Evolutionary conservation across 2,797 vertebrate species (phyloP), one percentile per base, ranked within the genome.

Genomic region (Australoheros facetus): DNA sequence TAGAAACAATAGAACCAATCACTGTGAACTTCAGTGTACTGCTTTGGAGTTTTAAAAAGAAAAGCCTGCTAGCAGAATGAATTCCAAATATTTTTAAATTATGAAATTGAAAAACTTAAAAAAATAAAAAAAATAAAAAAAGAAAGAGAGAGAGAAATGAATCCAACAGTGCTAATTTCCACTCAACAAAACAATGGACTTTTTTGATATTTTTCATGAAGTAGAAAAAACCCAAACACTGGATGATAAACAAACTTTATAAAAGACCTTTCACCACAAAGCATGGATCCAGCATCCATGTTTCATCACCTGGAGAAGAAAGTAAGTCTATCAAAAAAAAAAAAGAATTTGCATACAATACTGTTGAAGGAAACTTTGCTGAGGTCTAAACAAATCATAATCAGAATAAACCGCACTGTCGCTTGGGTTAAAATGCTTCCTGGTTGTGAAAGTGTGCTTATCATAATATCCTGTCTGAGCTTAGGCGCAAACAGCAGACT

Each of bases 321-420:
- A 77, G 77, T 71, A 71, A 81, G 78, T 30, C 42, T 84, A 88
- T 90, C 81, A 88, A 90, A 26, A 90, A 90, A 80, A 91, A 93
- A 91, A 90, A 81, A 91, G 92, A 71, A 91, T 93, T 93, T 91
- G 72, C 90, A 91, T 89, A 92, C 90, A 93, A 92, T 92, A 73
- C 78, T 34, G 56, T 78, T 56, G 53, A 66, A 85, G 86, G 75
- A 81, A 82, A 82, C 77, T 78, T 86, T 75, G 64, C 77, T 62
- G 57, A 60, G 82, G 81, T 85, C 88, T 86, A 92, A 94, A 93
- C 90, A 94, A 90, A 79, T 69, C 72, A 70, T 60, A 91, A 87
- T 87, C 79, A 89, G 91, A 93, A 94, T 87, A 92, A 93, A 91
- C 88, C 71, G 34, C 8, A 42, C 62, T 71, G 71, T 77, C 28